These are phyloP conservation scores for Hippocampus barbouri DNA, from an alignment of 2,113 vertebrate genomes.

Conservation along the genomic window DNA sequence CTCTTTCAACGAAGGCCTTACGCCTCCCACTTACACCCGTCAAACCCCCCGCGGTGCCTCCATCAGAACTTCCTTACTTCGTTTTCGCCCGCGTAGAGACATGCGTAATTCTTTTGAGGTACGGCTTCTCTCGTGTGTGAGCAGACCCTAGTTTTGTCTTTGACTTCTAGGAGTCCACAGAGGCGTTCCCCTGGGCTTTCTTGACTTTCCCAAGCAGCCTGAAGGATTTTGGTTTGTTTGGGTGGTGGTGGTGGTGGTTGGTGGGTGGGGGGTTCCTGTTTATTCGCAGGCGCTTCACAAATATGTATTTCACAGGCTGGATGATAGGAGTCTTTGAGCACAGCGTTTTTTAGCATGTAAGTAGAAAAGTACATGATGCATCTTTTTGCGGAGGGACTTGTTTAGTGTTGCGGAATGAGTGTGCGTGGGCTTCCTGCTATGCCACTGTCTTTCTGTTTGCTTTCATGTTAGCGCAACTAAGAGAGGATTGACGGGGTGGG, in stretches of 20 bases:
- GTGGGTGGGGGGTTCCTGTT: not conserved
- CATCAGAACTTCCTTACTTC: conserved; percentile 8
- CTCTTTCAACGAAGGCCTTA: conserved; percentile 7
- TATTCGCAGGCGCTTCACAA: conserved; percentile 14
- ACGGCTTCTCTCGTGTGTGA: conserved; percentile 31
- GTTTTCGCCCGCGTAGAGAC: conserved; percentile 44
- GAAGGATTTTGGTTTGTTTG: conserved; percentile 7
- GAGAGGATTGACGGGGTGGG: conserved; percentile 37
- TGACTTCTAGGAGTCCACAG: conserved; percentile 42
- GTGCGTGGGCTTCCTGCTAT: not conserved
- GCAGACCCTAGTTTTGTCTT: conserved; percentile 48
- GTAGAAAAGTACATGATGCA: conserved; percentile 21
- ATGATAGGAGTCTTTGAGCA: conserved; percentile 31
- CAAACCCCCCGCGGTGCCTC: conserved; percentile 4
- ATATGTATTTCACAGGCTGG: conserved; percentile 10
- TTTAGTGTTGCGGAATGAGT: conserved; percentile 9
- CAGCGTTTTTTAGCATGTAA: conserved; percentile 1
- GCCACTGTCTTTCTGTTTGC: conserved; percentile 9
- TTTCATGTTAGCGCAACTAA: conserved; percentile 12
- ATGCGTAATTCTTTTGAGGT: conserved; percentile 58
- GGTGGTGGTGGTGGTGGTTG: not conserved
- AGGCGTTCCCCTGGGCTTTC: conserved; percentile 53
- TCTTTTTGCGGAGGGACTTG: conserved; percentile 6
- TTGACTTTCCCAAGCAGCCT: conserved; percentile 36
- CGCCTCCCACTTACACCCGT: not conserved